Conservation (phyloP, 2,113 vertebrate species). For the Acrocephalus kingi region DNA sequence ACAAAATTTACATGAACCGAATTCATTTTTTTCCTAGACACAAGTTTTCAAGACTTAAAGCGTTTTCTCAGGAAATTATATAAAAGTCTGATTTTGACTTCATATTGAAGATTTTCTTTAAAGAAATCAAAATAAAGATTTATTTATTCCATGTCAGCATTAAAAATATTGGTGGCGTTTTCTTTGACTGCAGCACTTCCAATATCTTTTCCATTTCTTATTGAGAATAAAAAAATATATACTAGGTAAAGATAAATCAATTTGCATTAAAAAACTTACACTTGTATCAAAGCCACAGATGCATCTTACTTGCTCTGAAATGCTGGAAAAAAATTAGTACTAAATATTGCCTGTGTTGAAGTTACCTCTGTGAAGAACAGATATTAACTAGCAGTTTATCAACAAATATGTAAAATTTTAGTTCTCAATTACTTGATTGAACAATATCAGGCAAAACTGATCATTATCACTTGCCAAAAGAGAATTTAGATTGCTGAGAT, state of each 20-base stretch:
- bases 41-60: not conserved
- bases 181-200: not conserved
- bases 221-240: not conserved
- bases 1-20: not conserved
- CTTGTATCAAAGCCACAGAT: not conserved
- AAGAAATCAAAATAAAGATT: not conserved
- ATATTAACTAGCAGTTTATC: not conserved
- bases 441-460: not conserved
- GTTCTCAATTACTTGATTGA: not conserved
- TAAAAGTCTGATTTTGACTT: not conserved
- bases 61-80: not conserved
- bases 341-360: not conserved
- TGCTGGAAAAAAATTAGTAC: not conserved
- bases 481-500: not conserved
- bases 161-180: not conserved
- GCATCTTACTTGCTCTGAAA: not conserved
- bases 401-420: not conserved
- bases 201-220: not conserved
- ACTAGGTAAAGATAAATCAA: not conserved
- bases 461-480: not conserved
- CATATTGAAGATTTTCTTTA: not conserved
- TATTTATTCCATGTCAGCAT: not conserved
- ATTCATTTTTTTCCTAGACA: not conserved
- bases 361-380: not conserved
- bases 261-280: not conserved